Conservation (phyloP, 2,888 invertebrate genomes). For the Drosophila limbata region DNA sequence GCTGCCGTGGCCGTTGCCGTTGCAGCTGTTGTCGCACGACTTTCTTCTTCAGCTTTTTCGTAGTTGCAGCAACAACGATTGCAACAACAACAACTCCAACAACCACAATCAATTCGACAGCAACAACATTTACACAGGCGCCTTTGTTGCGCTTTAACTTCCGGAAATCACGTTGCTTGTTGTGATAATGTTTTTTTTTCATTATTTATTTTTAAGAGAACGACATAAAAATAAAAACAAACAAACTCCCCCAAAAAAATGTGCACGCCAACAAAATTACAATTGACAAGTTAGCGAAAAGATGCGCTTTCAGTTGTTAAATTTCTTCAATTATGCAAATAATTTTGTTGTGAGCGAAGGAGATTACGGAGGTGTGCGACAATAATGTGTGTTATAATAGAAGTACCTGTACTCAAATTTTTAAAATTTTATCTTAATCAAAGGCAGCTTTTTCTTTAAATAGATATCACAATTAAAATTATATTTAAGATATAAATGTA, state of each 20-base stretch:
- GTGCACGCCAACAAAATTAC: slow-evolving; percentile 77
- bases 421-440: too few species aligned
- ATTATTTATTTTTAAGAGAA: slow-evolving; percentile 45
- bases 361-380: neutral
- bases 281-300: slow-evolving; percentile 50
- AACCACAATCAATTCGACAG: slow-evolving; percentile 71
- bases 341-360: slow-evolving; percentile 1
- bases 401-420: neutral
- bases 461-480: too few species aligned
- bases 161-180: slow-evolving; percentile 78
- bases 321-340: slow-evolving; percentile 64
- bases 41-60: slow-evolving; percentile 66
- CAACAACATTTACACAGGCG: slow-evolving; percentile 73
- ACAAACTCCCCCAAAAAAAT: slow-evolving; percentile 27
- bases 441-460: too few species aligned
- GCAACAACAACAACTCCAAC: slow-evolving; percentile 48
- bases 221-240: slow-evolving; percentile 27
- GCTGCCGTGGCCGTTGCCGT: slow-evolving; percentile 36
- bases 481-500: too few species aligned
- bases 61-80: slow-evolving; percentile 32
- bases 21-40: slow-evolving; percentile 77
- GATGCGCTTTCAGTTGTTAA: slow-evolving; percentile 61
- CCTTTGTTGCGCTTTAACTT: slow-evolving; percentile 73
- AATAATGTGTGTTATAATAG: neutral
- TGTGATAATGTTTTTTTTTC: slow-evolving; percentile 61